Evolutionary conservation across 2,888 invertebrate species (phyloP).

Genomic region (Eupeodes latifasciatus): DNA sequence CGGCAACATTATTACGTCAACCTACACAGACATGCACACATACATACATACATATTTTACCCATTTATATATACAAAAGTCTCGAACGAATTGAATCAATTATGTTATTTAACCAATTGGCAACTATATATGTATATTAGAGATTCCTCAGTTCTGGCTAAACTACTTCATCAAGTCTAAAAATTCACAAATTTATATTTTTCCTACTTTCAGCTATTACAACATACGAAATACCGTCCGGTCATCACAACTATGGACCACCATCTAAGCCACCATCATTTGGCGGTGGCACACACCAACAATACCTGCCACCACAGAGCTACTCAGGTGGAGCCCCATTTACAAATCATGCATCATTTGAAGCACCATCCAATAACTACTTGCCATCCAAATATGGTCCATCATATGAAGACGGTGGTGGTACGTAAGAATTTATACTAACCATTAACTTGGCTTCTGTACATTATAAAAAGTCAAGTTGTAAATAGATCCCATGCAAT

Average conservation of each 20-base stretch:
- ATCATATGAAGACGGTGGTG: constrained; percentile 82
- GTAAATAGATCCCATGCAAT: constrained; percentile 22
- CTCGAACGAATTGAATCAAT: constrained; percentile 37
- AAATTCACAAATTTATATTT: constrained; percentile 14
- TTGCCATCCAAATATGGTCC: constrained; percentile 81
- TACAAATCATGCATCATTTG: constrained; percentile 82
- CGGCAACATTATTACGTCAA: constrained; percentile 47
- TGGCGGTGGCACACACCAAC: constrained; percentile 81
- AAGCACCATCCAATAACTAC: constrained; percentile 82
- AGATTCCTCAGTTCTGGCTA: constrained; percentile 17
- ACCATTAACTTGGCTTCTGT: background rate
- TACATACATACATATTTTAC: background rate
- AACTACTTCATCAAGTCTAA: background rate
- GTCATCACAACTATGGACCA: constrained; percentile 83
- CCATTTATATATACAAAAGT: background rate
- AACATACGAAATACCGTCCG: constrained; percentile 82
- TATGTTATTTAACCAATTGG: constrained; percentile 55
- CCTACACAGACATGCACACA: background rate
- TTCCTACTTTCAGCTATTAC: constrained; percentile 81
- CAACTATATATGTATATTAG: background rate
- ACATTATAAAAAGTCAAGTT: background rate
- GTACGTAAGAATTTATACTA: constrained; percentile 79
- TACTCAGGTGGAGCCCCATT: constrained; percentile 81
- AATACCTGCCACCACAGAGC: constrained; percentile 81
- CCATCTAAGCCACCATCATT: constrained; percentile 83